Evolutionary conservation across 2,113 vertebrate genomes (phyloP).

Genomic region (Eulemur macaco): DNA sequence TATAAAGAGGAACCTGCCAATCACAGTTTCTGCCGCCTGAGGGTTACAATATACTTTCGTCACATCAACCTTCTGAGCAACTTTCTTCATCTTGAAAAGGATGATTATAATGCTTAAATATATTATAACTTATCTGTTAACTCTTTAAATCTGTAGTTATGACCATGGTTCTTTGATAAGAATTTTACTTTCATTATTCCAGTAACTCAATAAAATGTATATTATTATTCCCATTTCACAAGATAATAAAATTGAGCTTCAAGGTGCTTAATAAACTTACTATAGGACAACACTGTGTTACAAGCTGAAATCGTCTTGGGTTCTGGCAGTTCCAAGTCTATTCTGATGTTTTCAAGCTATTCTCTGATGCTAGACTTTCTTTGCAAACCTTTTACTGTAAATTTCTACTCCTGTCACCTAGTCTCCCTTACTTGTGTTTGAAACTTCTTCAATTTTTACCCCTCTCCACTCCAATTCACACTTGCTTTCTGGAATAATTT

Average conservation of each 20-base stretch:
- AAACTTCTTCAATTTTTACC: not conserved
- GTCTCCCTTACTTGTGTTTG: not conserved
- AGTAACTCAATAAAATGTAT: not conserved
- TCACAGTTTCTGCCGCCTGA: not conserved
- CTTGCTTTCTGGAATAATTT: not conserved
- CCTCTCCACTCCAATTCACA: not conserved
- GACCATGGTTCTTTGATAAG: not conserved
- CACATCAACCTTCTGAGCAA: not conserved
- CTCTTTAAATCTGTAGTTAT: not conserved
- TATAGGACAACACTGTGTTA: not conserved
- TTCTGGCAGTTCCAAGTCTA: not conserved
- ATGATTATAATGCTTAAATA: not conserved
- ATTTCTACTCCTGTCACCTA: not conserved
- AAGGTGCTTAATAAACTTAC: not conserved
- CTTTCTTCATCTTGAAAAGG: not conserved
- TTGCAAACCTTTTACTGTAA: not conserved
- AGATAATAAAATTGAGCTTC: not conserved
- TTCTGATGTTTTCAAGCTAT: not conserved
- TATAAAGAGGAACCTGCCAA: not conserved
- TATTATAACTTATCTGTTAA: not conserved
- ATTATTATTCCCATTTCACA: not conserved
- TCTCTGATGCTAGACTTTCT: not conserved
- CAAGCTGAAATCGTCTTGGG: not conserved
- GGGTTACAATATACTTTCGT: not conserved
- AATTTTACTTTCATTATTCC: not conserved